Evolutionary conservation across 92 coral and sea anemone genomes (phyloP).

Genomic region (Montipora capitata): DNA sequence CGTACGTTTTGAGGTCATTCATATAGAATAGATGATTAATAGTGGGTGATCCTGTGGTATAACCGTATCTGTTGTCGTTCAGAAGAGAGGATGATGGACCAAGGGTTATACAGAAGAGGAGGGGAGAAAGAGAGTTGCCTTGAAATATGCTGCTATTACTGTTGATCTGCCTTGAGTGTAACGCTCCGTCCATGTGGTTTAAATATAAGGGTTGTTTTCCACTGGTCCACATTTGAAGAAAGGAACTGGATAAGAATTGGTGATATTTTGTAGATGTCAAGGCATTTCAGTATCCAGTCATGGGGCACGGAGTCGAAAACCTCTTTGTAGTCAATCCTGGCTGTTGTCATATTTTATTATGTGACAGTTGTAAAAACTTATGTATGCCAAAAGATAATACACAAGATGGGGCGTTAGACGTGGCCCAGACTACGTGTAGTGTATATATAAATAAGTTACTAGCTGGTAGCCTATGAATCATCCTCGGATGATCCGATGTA

Average conservation of each 20-base stretch:
- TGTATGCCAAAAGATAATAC: no score
- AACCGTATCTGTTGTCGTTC: constrained; percentile 8
- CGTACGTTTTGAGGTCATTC: background rate
- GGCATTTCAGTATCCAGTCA: constrained; percentile 8
- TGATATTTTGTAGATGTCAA: constrained; percentile 5
- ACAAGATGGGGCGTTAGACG: no score
- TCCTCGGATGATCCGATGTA: no score
- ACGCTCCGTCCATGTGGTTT: background rate
- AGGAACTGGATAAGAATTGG: background rate
- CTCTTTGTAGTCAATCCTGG: background rate
- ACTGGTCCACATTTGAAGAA: background rate
- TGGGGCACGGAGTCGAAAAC: constrained; percentile 2
- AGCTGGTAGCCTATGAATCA: no score
- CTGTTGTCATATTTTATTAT: background rate
- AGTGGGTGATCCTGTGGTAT: background rate
- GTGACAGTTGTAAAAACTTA: no score
- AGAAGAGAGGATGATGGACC: constrained; percentile 18
- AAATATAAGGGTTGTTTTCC: background rate
- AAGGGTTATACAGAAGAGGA: constrained; percentile 35
- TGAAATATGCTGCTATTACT: background rate
- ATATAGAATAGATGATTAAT: constrained; percentile 18
- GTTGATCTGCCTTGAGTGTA: background rate
- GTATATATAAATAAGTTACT: no score
- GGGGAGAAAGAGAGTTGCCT: background rate
- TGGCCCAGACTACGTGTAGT: no score